Conservation (phyloP, 2,888 invertebrate species). For the Tricholauxania praeusta region DNA sequence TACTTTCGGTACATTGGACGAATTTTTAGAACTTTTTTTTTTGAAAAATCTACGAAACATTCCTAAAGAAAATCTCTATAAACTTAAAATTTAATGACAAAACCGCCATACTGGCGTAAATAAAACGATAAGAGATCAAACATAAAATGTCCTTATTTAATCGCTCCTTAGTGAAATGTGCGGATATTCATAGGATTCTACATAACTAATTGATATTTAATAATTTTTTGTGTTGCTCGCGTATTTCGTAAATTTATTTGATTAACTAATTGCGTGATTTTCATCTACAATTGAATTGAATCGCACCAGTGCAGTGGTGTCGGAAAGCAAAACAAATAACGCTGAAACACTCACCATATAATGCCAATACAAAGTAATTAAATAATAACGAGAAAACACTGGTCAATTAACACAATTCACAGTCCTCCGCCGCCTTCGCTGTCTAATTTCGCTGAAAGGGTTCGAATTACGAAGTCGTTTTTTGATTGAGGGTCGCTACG, state of each 20-base stretch:
- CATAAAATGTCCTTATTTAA: background rate
- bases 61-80: too few species aligned
- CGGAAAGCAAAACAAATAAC: background rate
- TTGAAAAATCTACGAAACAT: too few species aligned
- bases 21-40: too few species aligned
- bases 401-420: constrained; percentile 60
- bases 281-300: constrained; percentile 38
- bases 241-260: constrained; percentile 53
- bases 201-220: constrained; percentile 15
- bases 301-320: background rate
- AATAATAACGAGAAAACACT: constrained; percentile 54
- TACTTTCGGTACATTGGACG: too few species aligned
- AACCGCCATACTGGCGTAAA: too few species aligned
- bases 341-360: background rate
- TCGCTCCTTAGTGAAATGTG: background rate
- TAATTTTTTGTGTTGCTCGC: constrained; percentile 6
- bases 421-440: constrained; percentile 5
- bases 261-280: constrained; percentile 67
- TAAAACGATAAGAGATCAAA: too few species aligned
- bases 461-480: constrained; percentile 5
- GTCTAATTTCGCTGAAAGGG: constrained; percentile 40
- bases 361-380: constrained; percentile 50
- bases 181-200: background rate
- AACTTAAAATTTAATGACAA: too few species aligned
- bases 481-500: constrained; percentile 13